These are phyloP conservation scores for Pelodiscus sinensis DNA, from an alignment of 2,113 vertebrate genomes.

Conservation along the genomic window DNA sequence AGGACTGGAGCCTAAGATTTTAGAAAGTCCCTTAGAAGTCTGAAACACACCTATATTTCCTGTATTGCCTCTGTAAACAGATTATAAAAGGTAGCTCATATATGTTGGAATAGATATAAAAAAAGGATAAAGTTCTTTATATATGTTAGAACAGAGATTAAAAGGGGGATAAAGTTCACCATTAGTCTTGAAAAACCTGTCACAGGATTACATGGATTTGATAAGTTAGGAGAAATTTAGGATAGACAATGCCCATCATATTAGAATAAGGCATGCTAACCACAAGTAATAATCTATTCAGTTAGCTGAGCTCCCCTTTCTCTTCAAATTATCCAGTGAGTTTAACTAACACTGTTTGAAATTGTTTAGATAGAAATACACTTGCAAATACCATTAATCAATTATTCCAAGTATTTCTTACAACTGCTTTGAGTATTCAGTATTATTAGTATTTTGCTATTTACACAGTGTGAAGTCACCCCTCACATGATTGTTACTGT, in stretches of 20 bases:
- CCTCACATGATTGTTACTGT: background rate
- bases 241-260: background rate
- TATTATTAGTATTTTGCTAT: constrained; percentile 12
- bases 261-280: background rate
- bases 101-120: background rate
- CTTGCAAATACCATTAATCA: constrained; percentile 4
- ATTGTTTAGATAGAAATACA: background rate
- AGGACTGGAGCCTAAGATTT: constrained; percentile 5
- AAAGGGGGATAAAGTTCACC: constrained; percentile 26
- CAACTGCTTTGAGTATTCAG: constrained; percentile 21
- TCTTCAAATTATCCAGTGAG: background rate
- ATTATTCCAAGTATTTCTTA: background rate
- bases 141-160: background rate
- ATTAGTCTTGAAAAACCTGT: constrained; percentile 19
- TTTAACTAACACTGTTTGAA: background rate
- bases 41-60: background rate
- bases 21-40: background rate
- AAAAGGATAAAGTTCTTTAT: background rate
- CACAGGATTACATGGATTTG: constrained; percentile 17
- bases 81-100: background rate
- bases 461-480: constrained; percentile 16
- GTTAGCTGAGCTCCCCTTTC: too few relatives aligned
- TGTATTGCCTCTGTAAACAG: background rate
- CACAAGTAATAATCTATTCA: background rate
- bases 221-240: constrained; percentile 30